Base-by-base conservation (phyloP, 2,113 vertebrate species). In the Calidris pugnax region DNA sequence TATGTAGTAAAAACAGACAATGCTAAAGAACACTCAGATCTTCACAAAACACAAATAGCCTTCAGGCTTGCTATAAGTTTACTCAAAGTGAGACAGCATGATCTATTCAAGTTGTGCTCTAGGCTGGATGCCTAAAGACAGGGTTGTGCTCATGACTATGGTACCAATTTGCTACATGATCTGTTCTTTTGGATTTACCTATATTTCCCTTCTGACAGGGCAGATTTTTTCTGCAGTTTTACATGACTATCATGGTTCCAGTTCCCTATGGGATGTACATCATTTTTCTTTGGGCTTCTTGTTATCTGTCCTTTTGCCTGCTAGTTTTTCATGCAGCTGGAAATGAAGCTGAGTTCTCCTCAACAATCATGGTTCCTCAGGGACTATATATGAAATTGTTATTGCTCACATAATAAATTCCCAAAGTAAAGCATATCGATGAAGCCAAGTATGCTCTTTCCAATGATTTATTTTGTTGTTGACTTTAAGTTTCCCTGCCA, bases 211-310 rank as follows among this genome's bases (percentile, higher is more conserved):
- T 57, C 33, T 80, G 68, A 67, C 55, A 82, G 18, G 39, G 37
- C 4, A 78, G 26, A 96, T 62, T 62, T 86, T 82, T 91, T 85
- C 79, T 94, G 78, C 76, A 97, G 47, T 93, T 98, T 97, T 92
- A 76, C 55, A 73, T 82, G 28, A 72, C 33, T 90, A 93, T 87
- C 93, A 72, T 9, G 6, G 63, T 75, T 92, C 72, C 71, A 82
- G 55, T 81, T 95, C 80, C 67, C 62, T 79, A 6, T n/a, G 19
- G 30, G 12, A 84, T 56, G 32, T 47, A 6, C 12, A 90, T 63
- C 3, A 85, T 97, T 97, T 85, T 76, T 83, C 84, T 91, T 86
- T 50, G 32, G 79, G 68, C 67, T 89, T 67, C 76, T 64, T 53
- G 45, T 39, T 85, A 47, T 33, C 47, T 35, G 57, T 63, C 67